phyloP scores from a whole-genome alignment of 2,888 invertebrate species.

The Lasioglossum lativentre region DNA sequence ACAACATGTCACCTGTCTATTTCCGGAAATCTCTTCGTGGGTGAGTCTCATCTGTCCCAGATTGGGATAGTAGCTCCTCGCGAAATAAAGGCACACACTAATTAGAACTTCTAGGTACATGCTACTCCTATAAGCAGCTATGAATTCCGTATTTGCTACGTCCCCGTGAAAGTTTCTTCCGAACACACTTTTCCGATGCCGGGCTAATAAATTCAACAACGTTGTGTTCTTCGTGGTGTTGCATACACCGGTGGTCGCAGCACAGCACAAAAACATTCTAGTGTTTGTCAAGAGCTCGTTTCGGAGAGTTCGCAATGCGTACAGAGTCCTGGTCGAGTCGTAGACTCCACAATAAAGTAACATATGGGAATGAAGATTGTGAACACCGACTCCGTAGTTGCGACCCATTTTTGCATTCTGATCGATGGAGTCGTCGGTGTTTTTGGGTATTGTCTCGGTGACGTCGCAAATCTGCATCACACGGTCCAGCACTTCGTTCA shows the following conservation, averaged over 20 bases:
- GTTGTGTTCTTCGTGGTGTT: conserved; percentile 86
- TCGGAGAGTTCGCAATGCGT: conserved; percentile 90
- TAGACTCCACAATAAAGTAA: conserved; percentile 92
- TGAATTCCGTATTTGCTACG: conserved; percentile 87
- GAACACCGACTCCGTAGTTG: conserved; percentile 85
- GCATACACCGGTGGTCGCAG: conserved; percentile 90
- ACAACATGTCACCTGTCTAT: conserved; percentile 86
- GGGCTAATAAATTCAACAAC: conserved; percentile 88
- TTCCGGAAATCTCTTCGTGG: conserved; percentile 90
- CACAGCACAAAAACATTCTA: conserved; percentile 90
- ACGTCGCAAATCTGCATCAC: conserved; percentile 82
- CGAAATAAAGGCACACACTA: conserved; percentile 91
- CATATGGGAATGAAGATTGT: conserved; percentile 93
- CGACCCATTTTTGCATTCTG: conserved; percentile 76
- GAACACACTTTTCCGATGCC: conserved; percentile 92
- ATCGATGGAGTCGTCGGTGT: conserved; percentile 76
- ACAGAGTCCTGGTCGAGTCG: conserved; percentile 90
- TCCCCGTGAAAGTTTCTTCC: conserved; percentile 89
- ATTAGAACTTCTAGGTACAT: conserved; percentile 93
- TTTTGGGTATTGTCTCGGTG: conserved; percentile 74
- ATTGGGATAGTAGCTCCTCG: conserved; percentile 92
- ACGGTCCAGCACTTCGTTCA: conserved; percentile 87
- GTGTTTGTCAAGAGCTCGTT: conserved; percentile 90
- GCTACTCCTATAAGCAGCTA: conserved; percentile 90
- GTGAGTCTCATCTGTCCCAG: conserved; percentile 89